phyloP scores from a whole-genome alignment of 1,140 invertebrate genomes.

The Tetragnatha versicolor region DNA sequence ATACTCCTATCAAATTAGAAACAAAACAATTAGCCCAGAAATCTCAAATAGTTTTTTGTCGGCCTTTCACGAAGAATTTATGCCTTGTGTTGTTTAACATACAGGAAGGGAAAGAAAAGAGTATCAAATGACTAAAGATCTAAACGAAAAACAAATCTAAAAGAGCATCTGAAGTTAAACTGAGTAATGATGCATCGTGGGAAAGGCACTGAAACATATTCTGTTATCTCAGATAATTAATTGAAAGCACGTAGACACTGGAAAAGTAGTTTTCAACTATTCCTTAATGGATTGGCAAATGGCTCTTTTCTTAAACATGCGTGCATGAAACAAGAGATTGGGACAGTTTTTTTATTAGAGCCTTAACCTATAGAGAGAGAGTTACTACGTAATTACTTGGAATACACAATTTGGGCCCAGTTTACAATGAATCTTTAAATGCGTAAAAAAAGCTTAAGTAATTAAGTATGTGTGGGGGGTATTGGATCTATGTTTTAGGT shows the following conservation, averaged over 20 bases:
- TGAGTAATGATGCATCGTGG: conserved; percentile 16
- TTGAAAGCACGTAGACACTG: conserved; percentile 19
- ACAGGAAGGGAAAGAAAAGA: conserved; percentile 2
- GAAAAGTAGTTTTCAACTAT: not conserved
- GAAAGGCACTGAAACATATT: conserved; percentile 24
- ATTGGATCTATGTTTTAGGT: not conserved
- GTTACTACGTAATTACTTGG: not conserved
- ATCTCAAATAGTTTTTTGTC: conserved; percentile 9
- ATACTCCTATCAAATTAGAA: too few relatives aligned
- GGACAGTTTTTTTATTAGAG: not conserved
- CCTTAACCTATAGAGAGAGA: not conserved
- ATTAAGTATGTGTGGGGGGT: not conserved
- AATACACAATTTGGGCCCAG: not conserved
- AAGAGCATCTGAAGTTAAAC: conserved; percentile 9
- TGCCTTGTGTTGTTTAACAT: not conserved
- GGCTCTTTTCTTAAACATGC: conserved; percentile 10
- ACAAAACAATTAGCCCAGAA: conserved; percentile 4
- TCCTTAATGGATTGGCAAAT: conserved; percentile 34
- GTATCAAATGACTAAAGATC: not conserved
- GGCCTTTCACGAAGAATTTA: not conserved
- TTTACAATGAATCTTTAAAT: not conserved
- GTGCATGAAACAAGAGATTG: conserved; percentile 1
- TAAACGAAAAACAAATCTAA: too few relatives aligned
- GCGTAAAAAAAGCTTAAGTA: not conserved
- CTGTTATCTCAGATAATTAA: conserved; percentile 28